A percentile compares a stretch with the other conserved stretches of the same genome.
phyloP scores from a whole-genome alignment of 1,140 invertebrate species.

The Anoplolepis gracilipes region DNA sequence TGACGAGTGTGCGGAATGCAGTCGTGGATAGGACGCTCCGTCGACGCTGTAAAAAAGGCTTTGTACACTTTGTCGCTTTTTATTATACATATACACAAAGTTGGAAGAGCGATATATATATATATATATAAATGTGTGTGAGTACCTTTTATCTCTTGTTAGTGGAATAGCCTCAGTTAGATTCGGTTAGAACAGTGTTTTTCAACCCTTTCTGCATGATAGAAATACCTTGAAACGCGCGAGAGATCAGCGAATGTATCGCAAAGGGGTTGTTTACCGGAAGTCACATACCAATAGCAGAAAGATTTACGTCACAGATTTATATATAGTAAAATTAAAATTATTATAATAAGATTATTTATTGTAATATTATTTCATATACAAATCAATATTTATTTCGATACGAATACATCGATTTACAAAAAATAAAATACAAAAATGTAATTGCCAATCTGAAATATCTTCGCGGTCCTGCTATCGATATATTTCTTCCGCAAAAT shows the following conservation, averaged over 20 bases:
- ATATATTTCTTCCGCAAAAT: conserved; percentile 14
- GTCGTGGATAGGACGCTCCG: conserved; percentile 54
- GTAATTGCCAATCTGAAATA: neutral
- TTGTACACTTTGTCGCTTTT: conserved; percentile 63
- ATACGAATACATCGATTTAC: neutral
- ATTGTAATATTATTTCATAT: neutral
- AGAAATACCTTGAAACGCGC: neutral
- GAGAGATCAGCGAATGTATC: neutral
- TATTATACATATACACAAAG: conserved; percentile 63
- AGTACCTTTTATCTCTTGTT: conserved; percentile 38
- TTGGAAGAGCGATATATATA: conserved; percentile 29
- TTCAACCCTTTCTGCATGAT: conserved; percentile 52
- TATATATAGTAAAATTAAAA: no score
- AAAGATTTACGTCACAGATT: neutral
- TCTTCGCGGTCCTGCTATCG: conserved; percentile 1
- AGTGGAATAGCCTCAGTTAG: conserved; percentile 55
- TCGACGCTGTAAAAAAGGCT: conserved; percentile 59
- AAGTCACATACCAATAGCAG: conserved; percentile 19
- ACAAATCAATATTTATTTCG: neutral
- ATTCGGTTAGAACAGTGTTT: conserved; percentile 60
- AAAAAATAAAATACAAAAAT: neutral
- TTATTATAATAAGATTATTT: no score
- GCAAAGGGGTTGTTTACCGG: neutral
- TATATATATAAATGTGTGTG: conserved; percentile 9
- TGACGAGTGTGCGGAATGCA: conserved; percentile 53